Evolutionary conservation across 2,888 invertebrate genomes (phyloP).

Genomic region (Druceiella hillmani): DNA sequence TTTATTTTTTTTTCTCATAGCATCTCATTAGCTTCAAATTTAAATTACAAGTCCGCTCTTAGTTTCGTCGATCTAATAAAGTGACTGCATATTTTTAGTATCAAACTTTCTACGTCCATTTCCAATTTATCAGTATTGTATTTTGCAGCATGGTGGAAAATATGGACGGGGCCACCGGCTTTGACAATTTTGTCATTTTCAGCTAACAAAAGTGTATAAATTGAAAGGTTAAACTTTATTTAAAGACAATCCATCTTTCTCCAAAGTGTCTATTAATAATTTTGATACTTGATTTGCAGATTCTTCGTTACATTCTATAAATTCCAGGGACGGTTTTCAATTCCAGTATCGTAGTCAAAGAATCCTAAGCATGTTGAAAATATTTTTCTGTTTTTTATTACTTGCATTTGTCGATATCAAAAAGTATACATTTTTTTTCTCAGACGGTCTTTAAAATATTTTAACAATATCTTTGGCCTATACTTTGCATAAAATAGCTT

Average conservation of each 20-base stretch:
- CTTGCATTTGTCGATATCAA: no score
- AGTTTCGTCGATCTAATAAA: slow-evolving; percentile 9
- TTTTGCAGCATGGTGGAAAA: no score
- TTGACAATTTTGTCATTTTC: no score
- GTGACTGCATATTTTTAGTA: slow-evolving; percentile 8
- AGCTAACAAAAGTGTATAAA: no score
- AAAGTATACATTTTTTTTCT: no score
- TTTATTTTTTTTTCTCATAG: slow-evolving; percentile 6
- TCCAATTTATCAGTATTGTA: slow-evolving; percentile 11
- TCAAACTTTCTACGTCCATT: slow-evolving; percentile 7
- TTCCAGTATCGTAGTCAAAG: no score
- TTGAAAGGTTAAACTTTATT: slow-evolving; percentile 3
- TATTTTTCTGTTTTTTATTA: no score
- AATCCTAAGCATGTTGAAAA: no score
- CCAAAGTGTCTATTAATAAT: slow-evolving; percentile 6
- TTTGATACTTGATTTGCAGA: slow-evolving; percentile 9
- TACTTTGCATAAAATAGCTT: slow-evolving; percentile 12
- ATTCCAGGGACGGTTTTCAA: no score
- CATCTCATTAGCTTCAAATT: slow-evolving; percentile 10
- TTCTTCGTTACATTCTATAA: no score
- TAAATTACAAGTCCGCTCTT: slow-evolving; percentile 7
- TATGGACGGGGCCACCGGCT: no score
- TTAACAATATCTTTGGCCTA: slow-evolving; percentile 11
- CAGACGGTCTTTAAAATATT: no score
- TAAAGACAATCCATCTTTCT: slow-evolving; percentile 9